Conservation (phyloP, 2,888 invertebrate genomes). For the Epinotia nisella region DNA sequence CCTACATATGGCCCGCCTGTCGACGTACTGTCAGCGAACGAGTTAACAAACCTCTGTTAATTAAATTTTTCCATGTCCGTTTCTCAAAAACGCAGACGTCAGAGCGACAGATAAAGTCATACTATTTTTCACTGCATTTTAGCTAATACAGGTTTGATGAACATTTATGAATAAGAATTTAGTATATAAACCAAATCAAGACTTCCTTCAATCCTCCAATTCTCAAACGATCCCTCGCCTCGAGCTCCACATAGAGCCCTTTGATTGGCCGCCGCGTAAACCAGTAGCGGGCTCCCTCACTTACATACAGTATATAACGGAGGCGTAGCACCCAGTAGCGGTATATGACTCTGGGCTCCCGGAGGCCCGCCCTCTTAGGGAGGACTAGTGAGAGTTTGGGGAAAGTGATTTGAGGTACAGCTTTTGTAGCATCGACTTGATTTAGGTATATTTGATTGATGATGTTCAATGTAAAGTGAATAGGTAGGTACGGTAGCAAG, state of each 20-base stretch:
- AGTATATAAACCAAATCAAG: background rate
- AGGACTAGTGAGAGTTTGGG: slow-evolving; percentile 48
- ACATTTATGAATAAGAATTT: too few species aligned
- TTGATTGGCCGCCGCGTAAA: slow-evolving; percentile 82
- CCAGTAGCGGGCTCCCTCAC: slow-evolving; percentile 75
- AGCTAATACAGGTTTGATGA: too few species aligned
- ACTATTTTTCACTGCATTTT: too few species aligned
- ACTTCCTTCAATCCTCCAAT: slow-evolving; percentile 33
- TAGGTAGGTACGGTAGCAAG: background rate
- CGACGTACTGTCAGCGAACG: too few species aligned
- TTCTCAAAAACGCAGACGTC: too few species aligned
- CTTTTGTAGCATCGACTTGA: background rate
- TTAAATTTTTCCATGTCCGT: too few species aligned
- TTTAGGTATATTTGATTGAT: background rate
- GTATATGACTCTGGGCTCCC: slow-evolving; percentile 55
- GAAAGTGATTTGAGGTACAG: slow-evolving; percentile 3
- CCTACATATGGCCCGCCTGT: too few species aligned
- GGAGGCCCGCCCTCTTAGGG: slow-evolving; percentile 65
- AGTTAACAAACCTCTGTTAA: too few species aligned
- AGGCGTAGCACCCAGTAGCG: slow-evolving; percentile 40
- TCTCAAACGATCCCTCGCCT: slow-evolving; percentile 52
- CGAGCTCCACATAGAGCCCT: slow-evolving; percentile 48
- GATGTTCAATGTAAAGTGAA: background rate
- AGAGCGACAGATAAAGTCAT: too few species aligned
- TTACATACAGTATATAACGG: slow-evolving; percentile 51